Conservation (phyloP, 2,113 vertebrate species). For the Ahaetulla prasina region DNA sequence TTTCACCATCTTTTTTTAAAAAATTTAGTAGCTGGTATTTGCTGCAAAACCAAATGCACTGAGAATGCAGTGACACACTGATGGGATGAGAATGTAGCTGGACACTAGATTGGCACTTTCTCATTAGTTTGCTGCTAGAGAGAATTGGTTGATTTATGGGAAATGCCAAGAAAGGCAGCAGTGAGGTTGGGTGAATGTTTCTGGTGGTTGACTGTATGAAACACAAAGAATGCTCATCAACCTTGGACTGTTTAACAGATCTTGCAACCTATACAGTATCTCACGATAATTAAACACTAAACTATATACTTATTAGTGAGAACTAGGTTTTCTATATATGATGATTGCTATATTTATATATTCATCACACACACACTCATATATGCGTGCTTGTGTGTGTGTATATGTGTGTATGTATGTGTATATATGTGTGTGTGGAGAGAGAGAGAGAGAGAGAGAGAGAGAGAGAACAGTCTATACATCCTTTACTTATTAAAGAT, state of each 20-base stretch:
- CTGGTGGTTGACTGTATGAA: neutral
- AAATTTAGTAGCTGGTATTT: neutral
- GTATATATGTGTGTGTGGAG: too few species aligned
- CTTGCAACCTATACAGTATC: neutral
- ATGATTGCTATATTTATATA: too few species aligned
- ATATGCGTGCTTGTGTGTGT: too few species aligned
- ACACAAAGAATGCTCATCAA: neutral
- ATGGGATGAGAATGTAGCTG: neutral
- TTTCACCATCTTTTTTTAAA: neutral
- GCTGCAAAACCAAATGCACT: too few species aligned
- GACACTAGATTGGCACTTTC: neutral
- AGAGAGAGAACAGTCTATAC: neutral
- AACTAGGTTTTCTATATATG: neutral
- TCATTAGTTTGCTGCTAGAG: neutral
- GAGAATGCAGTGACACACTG: neutral
- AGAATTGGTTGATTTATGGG: neutral
- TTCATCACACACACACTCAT: too few species aligned
- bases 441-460: too few species aligned
- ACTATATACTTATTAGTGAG: neutral
- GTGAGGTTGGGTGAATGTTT: neutral
- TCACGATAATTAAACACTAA: neutral
- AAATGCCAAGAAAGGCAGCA: neutral
- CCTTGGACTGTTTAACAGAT: neutral
- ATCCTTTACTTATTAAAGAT: neutral
- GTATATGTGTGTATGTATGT: too few species aligned